Conservation (phyloP, 1,140 invertebrate genomes). For the Hypsibius dujardini region DNA sequence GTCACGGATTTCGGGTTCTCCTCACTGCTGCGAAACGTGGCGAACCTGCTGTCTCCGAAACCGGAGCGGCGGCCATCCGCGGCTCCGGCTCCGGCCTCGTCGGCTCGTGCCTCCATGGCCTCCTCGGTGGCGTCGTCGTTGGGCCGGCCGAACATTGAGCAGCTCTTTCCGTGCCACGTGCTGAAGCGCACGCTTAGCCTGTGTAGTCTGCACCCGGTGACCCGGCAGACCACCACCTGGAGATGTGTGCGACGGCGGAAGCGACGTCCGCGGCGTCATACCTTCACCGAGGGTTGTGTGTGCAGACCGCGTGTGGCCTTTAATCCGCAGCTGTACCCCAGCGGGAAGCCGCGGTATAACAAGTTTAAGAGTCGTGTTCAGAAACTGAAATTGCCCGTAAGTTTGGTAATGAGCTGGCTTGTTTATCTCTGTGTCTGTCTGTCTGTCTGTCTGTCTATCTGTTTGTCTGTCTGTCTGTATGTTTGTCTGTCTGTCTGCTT, state of each 20-base stretch:
- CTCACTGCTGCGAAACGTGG: neutral
- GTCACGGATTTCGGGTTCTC: neutral
- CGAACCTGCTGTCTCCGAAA: neutral
- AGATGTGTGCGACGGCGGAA: neutral
- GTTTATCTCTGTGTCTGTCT: too few species aligned
- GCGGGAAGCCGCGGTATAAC: neutral
- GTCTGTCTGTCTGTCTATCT: too few species aligned
- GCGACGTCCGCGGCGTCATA: neutral
- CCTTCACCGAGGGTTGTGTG: neutral
- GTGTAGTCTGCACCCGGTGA: constrained; percentile 3
- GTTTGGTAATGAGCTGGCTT: neutral
- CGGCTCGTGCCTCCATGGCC: too few species aligned
- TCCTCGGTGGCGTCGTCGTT: too few species aligned
- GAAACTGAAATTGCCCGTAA: neutral
- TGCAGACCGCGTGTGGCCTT: neutral
- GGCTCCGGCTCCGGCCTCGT: neutral
- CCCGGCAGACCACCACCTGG: neutral
- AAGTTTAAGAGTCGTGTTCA: constrained; percentile 8
- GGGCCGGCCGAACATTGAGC: neutral
- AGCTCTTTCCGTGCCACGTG: neutral
- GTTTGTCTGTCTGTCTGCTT: too few species aligned
- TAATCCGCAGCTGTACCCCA: neutral
- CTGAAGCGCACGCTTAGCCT: neutral
- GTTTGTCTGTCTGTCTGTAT: too few species aligned
- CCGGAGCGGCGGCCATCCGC: neutral